phyloP scores from a whole-genome alignment of 2,797 vertebrate genomes.

The Phataginus tetradactyla region DNA sequence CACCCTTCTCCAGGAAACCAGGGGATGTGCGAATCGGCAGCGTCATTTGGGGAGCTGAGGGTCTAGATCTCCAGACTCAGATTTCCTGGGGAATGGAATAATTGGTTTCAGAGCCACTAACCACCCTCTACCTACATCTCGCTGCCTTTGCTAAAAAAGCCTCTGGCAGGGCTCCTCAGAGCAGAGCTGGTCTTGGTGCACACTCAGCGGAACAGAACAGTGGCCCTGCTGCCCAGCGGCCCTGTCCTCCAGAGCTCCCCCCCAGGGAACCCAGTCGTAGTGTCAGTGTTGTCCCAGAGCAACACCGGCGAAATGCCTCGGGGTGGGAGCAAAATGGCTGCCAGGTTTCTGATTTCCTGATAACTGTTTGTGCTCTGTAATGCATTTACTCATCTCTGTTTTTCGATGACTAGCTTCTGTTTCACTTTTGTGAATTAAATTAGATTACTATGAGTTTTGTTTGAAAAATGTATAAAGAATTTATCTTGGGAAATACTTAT shows the following conservation, averaged over 20 bases:
- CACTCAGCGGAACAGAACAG: neutral
- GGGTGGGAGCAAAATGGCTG: neutral
- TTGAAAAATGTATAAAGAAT: neutral
- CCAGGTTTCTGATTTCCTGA: neutral
- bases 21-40: neutral
- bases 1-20: neutral
- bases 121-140: neutral
- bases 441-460: neutral
- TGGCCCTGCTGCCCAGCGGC: neutral
- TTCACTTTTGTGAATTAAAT: conserved; percentile 18
- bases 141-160: neutral
- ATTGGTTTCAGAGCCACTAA: neutral
- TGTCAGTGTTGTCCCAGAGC: neutral
- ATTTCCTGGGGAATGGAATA: neutral
- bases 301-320: neutral
- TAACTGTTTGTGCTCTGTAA: neutral
- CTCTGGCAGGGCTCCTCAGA: neutral
- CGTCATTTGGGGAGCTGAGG: neutral
- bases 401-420: neutral
- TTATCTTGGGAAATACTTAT: neutral
- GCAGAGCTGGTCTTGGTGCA: neutral
- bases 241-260: neutral
- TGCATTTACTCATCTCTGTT: neutral
- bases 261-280: neutral
- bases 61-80: neutral